Base-by-base conservation (phyloP, 2,888 invertebrate species). In the Campoplex capitator region DNA sequence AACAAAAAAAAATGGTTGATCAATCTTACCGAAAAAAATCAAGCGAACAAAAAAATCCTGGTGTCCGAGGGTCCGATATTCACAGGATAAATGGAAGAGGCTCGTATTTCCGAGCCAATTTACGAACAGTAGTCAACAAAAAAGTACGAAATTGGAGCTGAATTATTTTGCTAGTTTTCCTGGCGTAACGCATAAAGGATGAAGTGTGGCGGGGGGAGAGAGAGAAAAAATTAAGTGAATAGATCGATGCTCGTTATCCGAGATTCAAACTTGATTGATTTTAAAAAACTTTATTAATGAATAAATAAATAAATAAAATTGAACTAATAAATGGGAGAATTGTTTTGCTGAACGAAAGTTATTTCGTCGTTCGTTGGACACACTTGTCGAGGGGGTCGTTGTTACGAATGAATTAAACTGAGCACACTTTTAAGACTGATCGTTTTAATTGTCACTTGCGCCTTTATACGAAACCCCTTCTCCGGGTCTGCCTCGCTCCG, bases 141-240 rank as follows among this genome's bases (percentile, higher is more conserved):
- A 94, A 95, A 62, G 95, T 95, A 84, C 95, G 94, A 91, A 95
- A 95, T 89, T 95, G 95, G 84, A 95, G 92, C 91, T 95, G 95
- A 85, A 95, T 95, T 80, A 95, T 95, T 93, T 94, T 93, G 91
- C 93, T 94, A 13, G 92, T 93, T 92, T 92, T 94, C 93, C 92
- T 94, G 88, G 91, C 88, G 92, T 94, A 94, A 93, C 93, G 93
- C 94, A 94, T 94, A 93, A 91, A 93, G 92, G 74, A 79, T 85
- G 79, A 68, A 13, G 42, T 51, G 79, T 35, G n/a, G 28, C 0
- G 23, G 23, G 23, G 23, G 23, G 23, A 0, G 23, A 0, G 23
- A 38, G 62, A 76, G 78, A 32, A 18, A 35, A 62, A 38, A 35
- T 54, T 23, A 83, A 85, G 56, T 48, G 18, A 35, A 35, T 7